Conservation (phyloP, 2,113 vertebrate genomes). For the Mus pahari region DNA sequence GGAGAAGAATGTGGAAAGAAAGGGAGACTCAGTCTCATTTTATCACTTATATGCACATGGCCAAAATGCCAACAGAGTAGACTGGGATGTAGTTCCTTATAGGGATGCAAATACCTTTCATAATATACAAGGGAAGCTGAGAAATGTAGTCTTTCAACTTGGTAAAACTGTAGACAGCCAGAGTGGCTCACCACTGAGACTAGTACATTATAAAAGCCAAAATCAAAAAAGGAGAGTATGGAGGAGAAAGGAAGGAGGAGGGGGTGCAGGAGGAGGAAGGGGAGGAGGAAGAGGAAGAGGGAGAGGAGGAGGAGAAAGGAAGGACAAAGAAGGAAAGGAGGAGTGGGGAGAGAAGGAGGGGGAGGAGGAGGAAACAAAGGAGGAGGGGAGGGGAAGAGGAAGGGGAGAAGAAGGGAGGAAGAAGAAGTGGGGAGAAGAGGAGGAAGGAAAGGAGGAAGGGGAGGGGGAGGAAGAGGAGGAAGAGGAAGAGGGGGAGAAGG, state of each 20-base stretch:
- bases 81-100: background rate
- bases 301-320: too few relatives aligned
- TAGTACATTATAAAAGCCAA: background rate
- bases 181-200: background rate
- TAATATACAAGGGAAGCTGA: background rate
- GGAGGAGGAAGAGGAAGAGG: too few relatives aligned
- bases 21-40: background rate
- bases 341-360: fast-evolving
- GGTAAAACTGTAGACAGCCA: background rate
- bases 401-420: too few relatives aligned
- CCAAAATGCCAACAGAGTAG: background rate
- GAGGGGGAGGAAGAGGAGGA: too few relatives aligned
- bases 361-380: fast-evolving
- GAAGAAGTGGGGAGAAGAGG: too few relatives aligned
- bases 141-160: background rate
- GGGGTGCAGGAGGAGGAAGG: too few relatives aligned
- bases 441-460: too few relatives aligned
- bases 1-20: background rate
- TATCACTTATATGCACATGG: background rate
- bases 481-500: too few relatives aligned
- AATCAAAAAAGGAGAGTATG: background rate
- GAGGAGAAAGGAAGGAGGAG: background rate
- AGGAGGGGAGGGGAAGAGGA: too few relatives aligned
- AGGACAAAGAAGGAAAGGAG: too few relatives aligned
- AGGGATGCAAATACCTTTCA: background rate